phyloP scores from a whole-genome alignment of 1,140 invertebrate genomes.

The Drosophila gunungcola region DNA sequence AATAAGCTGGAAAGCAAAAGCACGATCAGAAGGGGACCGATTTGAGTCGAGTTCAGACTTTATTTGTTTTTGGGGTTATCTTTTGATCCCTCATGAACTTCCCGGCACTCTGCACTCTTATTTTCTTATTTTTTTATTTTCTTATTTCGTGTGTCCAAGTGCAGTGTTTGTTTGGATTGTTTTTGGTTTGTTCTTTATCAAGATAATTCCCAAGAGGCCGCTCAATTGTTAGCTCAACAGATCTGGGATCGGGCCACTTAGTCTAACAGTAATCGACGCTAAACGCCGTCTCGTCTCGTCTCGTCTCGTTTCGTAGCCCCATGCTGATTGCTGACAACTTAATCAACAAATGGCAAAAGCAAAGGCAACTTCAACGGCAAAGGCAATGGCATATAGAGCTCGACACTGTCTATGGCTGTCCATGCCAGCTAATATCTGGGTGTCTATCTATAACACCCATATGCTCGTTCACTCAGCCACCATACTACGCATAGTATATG shows the following conservation, averaged over 20 bases:
- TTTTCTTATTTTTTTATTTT: background rate
- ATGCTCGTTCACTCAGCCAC: conserved; percentile 1
- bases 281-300: conserved; percentile 60
- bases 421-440: conserved; percentile 41
- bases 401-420: conserved; percentile 25
- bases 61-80: conserved; percentile 10
- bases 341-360: conserved; percentile 47
- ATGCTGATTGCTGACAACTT: conserved; percentile 75
- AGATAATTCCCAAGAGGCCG: conserved; percentile 32
- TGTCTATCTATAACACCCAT: conserved; percentile 30
- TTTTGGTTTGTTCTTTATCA: conserved; percentile 16
- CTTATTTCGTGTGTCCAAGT: background rate
- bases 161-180: conserved; percentile 11
- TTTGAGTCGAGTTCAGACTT: background rate
- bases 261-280: conserved; percentile 57
- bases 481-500: background rate
- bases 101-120: background rate
- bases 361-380: too few relatives aligned
- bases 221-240: conserved; percentile 43
- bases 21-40: background rate
- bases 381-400: conserved; percentile 21
- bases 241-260: conserved; percentile 46
- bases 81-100: conserved; percentile 19
- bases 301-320: conserved; percentile 42
- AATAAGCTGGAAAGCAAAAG: background rate